Percentiles rank a stretch among this genome's conserved stretches.
phyloP scores from a whole-genome alignment of 2,113 vertebrate species.

The Hucho hucho region DNA sequence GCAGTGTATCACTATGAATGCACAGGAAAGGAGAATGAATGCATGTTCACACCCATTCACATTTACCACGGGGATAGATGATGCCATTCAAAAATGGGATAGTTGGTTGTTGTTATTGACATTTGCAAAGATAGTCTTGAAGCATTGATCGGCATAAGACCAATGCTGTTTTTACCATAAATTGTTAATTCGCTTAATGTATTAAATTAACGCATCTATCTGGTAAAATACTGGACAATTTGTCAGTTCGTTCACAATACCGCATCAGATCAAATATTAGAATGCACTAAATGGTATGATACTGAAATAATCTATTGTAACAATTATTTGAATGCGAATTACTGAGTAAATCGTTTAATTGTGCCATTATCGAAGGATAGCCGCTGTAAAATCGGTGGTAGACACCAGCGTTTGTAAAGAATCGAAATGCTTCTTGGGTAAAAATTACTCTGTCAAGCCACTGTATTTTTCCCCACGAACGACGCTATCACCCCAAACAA shows the following conservation, averaged over 20 bases:
- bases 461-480: slow-evolving; percentile 14
- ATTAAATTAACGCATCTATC: neutral
- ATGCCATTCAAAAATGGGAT: neutral
- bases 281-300: neutral
- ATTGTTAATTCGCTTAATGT: neutral
- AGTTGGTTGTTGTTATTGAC: neutral
- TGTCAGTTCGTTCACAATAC: neutral
- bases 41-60: slow-evolving; percentile 63
- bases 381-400: slow-evolving; percentile 38
- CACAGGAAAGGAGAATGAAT: slow-evolving; percentile 21
- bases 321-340: neutral
- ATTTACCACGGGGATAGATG: neutral
- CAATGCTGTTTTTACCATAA: neutral
- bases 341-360: slow-evolving; percentile 6
- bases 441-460: slow-evolving; percentile 18
- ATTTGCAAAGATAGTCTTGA: neutral
- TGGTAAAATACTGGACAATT: neutral
- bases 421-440: slow-evolving; percentile 72
- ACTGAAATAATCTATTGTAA: neutral
- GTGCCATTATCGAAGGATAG: neutral
- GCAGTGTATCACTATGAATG: slow-evolving; percentile 39
- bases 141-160: neutral
- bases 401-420: slow-evolving; percentile 61
- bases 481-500: slow-evolving; percentile 32
- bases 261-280: neutral